These are phyloP conservation scores for Hecatera dysodea DNA, from an alignment of 2,888 invertebrate species.

Conservation along the genomic window DNA sequence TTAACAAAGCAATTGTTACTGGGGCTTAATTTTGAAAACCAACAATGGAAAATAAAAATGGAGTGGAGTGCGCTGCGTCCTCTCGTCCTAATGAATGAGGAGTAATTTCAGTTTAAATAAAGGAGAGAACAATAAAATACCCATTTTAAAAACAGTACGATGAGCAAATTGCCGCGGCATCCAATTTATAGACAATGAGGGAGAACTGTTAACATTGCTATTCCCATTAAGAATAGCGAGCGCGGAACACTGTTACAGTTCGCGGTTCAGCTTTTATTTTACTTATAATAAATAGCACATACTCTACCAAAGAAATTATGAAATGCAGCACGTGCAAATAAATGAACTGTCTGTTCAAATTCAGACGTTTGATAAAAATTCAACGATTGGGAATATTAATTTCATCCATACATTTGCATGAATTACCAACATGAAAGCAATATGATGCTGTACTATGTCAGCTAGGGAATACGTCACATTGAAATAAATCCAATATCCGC, in stretches of 20 bases:
- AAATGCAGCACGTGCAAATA: background rate
- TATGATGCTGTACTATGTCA: slow-evolving; percentile 44
- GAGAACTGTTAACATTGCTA: slow-evolving; percentile 82
- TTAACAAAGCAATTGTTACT: slow-evolving; percentile 89
- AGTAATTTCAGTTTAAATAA: slow-evolving; percentile 89
- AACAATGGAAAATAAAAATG: slow-evolving; percentile 89
- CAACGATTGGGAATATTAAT: slow-evolving; percentile 28
- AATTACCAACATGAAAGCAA: slow-evolving; percentile 40
- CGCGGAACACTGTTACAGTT: slow-evolving; percentile 61
- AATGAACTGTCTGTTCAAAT: slow-evolving; percentile 4
- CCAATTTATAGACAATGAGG: slow-evolving; percentile 85
- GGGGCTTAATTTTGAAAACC: slow-evolving; percentile 89
- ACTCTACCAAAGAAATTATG: slow-evolving; percentile 17
- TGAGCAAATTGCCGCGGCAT: slow-evolving; percentile 85
- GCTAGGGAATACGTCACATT: slow-evolving; percentile 64
- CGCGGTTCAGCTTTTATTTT: slow-evolving; percentile 63
- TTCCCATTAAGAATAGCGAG: slow-evolving; percentile 76
- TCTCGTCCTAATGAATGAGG: slow-evolving; percentile 87
- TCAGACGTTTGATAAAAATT: slow-evolving; percentile 14
- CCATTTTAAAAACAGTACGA: slow-evolving; percentile 86
- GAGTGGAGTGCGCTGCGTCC: slow-evolving; percentile 84
- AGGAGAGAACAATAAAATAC: slow-evolving; percentile 88
- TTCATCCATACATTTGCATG: slow-evolving; percentile 46
- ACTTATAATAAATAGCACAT: slow-evolving; percentile 44
- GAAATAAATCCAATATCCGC: slow-evolving; percentile 63